Percentiles rank a stretch among this genome's conserved stretches.
Conservation (phyloP, 2,888 invertebrate species). For the Papilio gigon region DNA sequence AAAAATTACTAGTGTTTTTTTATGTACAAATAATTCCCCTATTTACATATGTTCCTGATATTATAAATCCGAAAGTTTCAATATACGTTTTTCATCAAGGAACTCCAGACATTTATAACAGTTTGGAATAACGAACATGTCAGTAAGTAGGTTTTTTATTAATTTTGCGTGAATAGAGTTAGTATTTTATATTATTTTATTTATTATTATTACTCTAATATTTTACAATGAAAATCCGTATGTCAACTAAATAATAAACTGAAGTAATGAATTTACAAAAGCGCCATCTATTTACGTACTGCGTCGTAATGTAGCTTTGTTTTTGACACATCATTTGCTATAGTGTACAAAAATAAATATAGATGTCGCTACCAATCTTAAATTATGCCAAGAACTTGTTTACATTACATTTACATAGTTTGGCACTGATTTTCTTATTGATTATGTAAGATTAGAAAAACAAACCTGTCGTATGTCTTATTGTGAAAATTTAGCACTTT, state of each 20-base stretch:
- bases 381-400: slow-evolving; percentile 4
- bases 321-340: not conserved
- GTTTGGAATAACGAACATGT: too few species aligned
- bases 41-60: too few species aligned
- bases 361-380: not conserved
- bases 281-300: not conserved
- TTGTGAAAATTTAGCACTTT: not conserved
- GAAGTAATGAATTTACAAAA: not conserved
- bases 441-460: slow-evolving; percentile 7
- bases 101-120: too few species aligned
- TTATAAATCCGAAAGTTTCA: too few species aligned
- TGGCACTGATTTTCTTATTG: slow-evolving; percentile 8
- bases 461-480: not conserved
- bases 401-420: not conserved
- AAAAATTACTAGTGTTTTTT: not conserved
- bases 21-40: too few species aligned
- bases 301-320: not conserved
- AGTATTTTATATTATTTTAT: too few species aligned
- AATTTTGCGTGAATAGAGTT: too few species aligned
- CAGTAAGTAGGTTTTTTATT: too few species aligned
- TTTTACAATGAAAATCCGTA: too few species aligned
- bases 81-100: too few species aligned
- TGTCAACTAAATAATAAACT: too few species aligned
- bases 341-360: not conserved
- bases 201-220: too few species aligned